Percentiles rank a stretch among this genome's conserved stretches.
phyloP scores from a whole-genome alignment of 2,888 invertebrate species.

The Timandra comae region DNA sequence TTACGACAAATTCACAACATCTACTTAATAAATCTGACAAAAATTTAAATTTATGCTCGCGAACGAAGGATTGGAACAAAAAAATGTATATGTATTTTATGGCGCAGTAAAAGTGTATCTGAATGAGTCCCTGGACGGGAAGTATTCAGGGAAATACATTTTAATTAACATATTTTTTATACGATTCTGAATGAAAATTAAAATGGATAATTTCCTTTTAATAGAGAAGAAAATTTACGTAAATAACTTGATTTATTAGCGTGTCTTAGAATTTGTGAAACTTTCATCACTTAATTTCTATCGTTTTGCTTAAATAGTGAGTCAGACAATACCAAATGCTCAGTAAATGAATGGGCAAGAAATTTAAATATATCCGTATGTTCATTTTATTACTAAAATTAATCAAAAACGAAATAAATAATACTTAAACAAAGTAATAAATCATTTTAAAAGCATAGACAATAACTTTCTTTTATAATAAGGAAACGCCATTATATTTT shows the following conservation, averaged over 20 bases:
- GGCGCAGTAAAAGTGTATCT: constrained; percentile 52
- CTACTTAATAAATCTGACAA: constrained; percentile 71
- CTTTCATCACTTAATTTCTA: not conserved
- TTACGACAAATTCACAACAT: constrained; percentile 71
- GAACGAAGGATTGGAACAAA: constrained; percentile 42
- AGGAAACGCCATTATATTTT: constrained; percentile 39
- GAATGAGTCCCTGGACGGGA: constrained; percentile 42
- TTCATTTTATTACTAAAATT: too few relatives aligned
- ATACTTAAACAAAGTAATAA: too few relatives aligned
- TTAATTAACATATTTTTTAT: constrained; percentile 57
- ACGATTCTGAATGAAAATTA: constrained; percentile 34
- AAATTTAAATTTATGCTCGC: constrained; percentile 62
- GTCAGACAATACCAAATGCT: not conserved
- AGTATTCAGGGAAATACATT: constrained; percentile 54
- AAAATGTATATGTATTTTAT: constrained; percentile 43
- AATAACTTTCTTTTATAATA: constrained; percentile 5
- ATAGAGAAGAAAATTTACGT: constrained; percentile 7
- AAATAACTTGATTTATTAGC: not conserved
- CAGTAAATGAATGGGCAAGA: not conserved
- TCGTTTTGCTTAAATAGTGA: not conserved
- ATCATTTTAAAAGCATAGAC: not conserved
- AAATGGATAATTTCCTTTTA: constrained; percentile 32
- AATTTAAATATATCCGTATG: not conserved
- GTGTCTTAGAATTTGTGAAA: not conserved
- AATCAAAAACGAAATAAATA: too few relatives aligned